Conservation (phyloP, 2,113 vertebrate genomes). For the Ictalurus punctatus region DNA sequence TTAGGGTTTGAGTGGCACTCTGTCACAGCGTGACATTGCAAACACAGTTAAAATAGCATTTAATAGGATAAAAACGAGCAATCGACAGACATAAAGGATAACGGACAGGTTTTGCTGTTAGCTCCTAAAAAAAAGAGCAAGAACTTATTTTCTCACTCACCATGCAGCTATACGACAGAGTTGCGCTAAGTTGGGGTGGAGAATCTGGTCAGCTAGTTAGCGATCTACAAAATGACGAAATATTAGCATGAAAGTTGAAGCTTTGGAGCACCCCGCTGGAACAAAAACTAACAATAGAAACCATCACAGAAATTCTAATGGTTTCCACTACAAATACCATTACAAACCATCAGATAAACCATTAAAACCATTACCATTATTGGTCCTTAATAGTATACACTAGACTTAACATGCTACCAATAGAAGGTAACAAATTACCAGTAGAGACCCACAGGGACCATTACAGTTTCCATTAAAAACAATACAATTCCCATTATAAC, state of each 20-base stretch:
- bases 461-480: no score
- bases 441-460: no score
- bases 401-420: no score
- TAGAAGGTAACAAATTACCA: no score
- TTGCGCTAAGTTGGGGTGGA: not conserved
- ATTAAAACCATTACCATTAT: no score
- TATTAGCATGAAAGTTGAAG: not conserved
- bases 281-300: no score
- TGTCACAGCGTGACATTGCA: not conserved
- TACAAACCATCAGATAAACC: no score
- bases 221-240: not conserved
- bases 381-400: no score
- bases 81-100: not conserved
- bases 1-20: not conserved
- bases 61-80: not conserved
- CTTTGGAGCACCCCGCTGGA: not conserved
- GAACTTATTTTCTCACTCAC: not conserved
- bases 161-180: not conserved
- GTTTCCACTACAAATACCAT: no score
- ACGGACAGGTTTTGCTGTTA: not conserved
- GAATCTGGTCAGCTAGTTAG: not conserved
- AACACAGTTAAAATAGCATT: no score
- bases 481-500: no score
- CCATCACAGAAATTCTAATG: no score
- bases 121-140: not conserved